A percentile compares a stretch with the other conserved stretches of the same genome.
Evolutionary conservation across 2,797 vertebrate species (phyloP).

Genomic region (Catamblyrhynchus diadema): DNA sequence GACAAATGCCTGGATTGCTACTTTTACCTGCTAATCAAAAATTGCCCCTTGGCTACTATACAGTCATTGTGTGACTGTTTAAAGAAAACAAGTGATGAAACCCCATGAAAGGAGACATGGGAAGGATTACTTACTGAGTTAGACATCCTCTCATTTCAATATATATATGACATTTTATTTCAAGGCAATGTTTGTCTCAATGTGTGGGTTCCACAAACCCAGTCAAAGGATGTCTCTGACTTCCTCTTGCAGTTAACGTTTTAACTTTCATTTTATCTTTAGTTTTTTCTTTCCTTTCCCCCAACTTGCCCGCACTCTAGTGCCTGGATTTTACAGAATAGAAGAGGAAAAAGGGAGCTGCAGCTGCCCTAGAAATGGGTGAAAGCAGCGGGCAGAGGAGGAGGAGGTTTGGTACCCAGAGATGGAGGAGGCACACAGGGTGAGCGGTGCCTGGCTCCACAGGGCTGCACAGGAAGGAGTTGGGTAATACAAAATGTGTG

Average conservation of each 20-base stretch:
- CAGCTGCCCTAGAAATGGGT: not conserved
- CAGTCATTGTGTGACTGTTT: not conserved
- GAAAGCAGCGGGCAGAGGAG: not conserved
- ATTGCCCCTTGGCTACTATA: not conserved
- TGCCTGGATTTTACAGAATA: not conserved
- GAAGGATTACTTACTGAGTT: not conserved
- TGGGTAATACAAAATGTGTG: not conserved
- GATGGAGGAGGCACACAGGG: not conserved
- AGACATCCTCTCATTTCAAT: not conserved
- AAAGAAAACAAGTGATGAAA: not conserved
- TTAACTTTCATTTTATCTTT: not conserved
- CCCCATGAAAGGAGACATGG: not conserved
- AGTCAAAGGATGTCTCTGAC: not conserved
- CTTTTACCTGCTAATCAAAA: not conserved
- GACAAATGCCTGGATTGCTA: not conserved
- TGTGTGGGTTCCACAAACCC: not conserved
- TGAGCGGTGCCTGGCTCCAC: accelerated
- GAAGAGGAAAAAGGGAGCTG: not conserved
- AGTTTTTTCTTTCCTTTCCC: not conserved
- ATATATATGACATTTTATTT: not conserved
- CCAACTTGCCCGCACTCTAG: not conserved
- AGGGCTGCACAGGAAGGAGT: not conserved
- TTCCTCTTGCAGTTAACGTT: not conserved
- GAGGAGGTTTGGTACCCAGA: not conserved
- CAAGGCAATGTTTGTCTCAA: not conserved